Evolutionary conservation across 2,113 vertebrate genomes (phyloP).

Genomic region (Cariama cristata): DNA sequence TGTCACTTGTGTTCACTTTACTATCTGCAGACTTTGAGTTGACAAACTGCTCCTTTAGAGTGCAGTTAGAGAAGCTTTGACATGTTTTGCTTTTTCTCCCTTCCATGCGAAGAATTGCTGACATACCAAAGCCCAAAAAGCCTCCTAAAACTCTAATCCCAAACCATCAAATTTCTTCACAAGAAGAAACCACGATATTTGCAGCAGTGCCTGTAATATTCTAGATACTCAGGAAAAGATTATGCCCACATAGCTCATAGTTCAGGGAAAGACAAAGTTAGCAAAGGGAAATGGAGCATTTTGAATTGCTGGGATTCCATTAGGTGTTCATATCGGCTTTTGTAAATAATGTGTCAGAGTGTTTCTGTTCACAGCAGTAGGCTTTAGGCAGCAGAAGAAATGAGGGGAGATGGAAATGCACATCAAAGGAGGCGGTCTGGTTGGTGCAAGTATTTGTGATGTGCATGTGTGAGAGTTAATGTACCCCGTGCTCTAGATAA

Average conservation of each 20-base stretch:
- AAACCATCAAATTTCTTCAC: background rate
- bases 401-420: background rate
- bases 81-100: background rate
- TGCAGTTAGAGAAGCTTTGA: background rate
- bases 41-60: background rate
- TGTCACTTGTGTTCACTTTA: background rate
- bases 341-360: background rate
- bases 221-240: background rate
- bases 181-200: background rate
- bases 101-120: background rate
- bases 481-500: constrained; percentile 8
- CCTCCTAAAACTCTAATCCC: background rate
- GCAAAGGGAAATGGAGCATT: background rate
- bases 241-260: background rate
- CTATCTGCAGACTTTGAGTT: background rate
- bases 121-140: background rate
- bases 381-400: constrained; percentile 29
- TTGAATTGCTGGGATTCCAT: background rate
- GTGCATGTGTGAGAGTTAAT: background rate
- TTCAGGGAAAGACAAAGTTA: background rate
- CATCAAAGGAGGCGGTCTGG: background rate
- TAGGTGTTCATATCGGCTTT: background rate
- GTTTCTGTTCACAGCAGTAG: constrained; percentile 43
- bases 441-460: background rate
- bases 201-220: background rate